phyloP scores from a whole-genome alignment of 2,113 vertebrate genomes.

The Polypterus bichir region DNA sequence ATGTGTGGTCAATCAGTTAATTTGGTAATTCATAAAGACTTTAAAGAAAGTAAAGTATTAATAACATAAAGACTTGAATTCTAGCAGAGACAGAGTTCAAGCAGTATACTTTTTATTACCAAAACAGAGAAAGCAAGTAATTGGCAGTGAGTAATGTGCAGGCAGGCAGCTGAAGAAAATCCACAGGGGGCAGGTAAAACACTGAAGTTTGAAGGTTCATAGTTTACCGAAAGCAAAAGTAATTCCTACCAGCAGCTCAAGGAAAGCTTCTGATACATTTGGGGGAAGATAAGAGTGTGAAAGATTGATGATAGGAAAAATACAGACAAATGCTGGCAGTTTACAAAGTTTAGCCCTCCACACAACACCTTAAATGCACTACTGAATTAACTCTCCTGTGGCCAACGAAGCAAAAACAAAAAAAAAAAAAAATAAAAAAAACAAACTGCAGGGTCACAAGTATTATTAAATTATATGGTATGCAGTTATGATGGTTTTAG shows the following conservation, averaged over 20 bases:
- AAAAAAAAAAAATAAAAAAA: conserved; percentile 12
- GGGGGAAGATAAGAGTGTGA: conserved; percentile 35
- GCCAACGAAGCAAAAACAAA: conserved; percentile 21
- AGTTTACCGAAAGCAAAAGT: conserved; percentile 44
- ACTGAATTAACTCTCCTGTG: conserved; percentile 14
- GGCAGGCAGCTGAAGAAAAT: conserved; percentile 33
- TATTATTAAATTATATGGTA: too few relatives aligned
- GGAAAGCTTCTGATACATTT: conserved; percentile 42
- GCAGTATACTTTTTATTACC: conserved; percentile 24
- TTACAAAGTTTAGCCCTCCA: conserved; percentile 45
- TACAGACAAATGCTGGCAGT: conserved; percentile 46
- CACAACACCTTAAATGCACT: conserved; percentile 35
- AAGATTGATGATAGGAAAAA: conserved; percentile 48
- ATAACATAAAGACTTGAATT: conserved; percentile 9
- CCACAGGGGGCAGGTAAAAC: conserved; percentile 46
- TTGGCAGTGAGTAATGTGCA: conserved; percentile 42
- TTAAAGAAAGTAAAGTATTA: conserved; percentile 14
- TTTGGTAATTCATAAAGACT: conserved; percentile 17
- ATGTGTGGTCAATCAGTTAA: neutral
- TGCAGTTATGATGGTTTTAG: too few relatives aligned
- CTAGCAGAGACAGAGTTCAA: conserved; percentile 1
- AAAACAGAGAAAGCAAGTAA: conserved; percentile 28
- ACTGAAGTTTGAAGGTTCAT: conserved; percentile 36
- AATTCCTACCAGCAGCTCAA: conserved; percentile 45
- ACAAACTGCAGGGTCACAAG: neutral